Base-by-base conservation (phyloP, 2,113 vertebrate genomes). In the Zosterops borbonicus region DNA sequence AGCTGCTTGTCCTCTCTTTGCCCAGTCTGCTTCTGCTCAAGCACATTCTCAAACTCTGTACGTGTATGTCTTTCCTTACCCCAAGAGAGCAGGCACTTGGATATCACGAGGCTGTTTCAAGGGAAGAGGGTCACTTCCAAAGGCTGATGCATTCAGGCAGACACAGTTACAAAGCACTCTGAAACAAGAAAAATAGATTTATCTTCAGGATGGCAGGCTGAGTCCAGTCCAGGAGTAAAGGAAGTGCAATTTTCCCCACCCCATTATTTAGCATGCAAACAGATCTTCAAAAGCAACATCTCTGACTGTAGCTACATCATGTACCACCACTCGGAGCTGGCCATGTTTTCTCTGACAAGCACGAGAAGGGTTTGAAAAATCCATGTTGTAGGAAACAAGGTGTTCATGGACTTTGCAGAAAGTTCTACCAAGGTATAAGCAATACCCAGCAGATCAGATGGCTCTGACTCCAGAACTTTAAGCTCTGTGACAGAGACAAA, bases 51-150 rank as follows among this genome's bases (percentile, higher is more conserved):
- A 33, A n/a, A 31, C 67, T 74, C 55, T 90, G 63, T 6, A 17
- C 4, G 47, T 19, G 19, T 33, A 18, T 52, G 55, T 83, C 62
- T 65, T 75, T 94, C 56, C 94, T 96, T 96, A 97, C 93, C 94
- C 28, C 1, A 0, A 63, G 53, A 90, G 58, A 89, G 71, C 23
- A 78, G 76, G 90, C 73, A 93, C 80, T 25, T 81, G 41, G 65
- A 14, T 82, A 82, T 50, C 73, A 81, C 64, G 24, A 64, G 49
- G 80, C 73, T 87, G 41, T 49, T 90, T 95, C 88, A 95, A 39
- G 76, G 78, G 47, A 88, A 81, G 85, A 41, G 0, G 21, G 25
- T 90, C 68, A 35, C 88, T 23, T 92, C 76, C 90, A 84, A 90
- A 75, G 73, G 60, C 69, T 86, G 73, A 88, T 42, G 69, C 69